Evolutionary conservation across 2,113 vertebrate genomes (phyloP).

Genomic region (Pluvialis apricaria): DNA sequence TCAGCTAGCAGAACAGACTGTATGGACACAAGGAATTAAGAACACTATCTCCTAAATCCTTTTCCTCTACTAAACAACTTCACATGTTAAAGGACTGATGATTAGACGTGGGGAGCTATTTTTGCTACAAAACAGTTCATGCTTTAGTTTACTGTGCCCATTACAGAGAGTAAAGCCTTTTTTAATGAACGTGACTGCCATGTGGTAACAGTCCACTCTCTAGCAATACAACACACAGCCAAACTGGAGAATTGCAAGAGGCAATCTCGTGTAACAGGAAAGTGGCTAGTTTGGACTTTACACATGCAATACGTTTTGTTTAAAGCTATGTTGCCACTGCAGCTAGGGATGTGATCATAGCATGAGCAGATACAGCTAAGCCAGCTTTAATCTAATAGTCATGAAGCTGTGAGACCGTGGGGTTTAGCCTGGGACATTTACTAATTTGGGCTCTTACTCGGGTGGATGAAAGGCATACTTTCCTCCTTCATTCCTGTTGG

Average conservation of each 20-base stretch:
- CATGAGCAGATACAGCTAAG: not conserved
- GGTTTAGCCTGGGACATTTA: not conserved
- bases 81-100: not conserved
- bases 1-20: not conserved
- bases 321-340: not conserved
- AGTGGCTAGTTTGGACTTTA: not conserved
- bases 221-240: not conserved
- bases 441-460: not conserved
- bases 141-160: not conserved
- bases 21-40: not conserved
- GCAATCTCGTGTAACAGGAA: not conserved
- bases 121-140: not conserved
- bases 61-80: not conserved
- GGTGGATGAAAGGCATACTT: not conserved
- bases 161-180: not conserved
- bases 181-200: not conserved
- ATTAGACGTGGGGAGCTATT: not conserved
- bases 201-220: not conserved
- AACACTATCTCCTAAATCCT: not conserved
- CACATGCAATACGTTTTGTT: not conserved
- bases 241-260: not conserved
- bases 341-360: not conserved
- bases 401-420: not conserved
- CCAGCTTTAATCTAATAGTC: not conserved
- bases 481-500: not conserved